A percentile compares a stretch with the other conserved stretches of the same genome.
Evolutionary conservation across 30 jellyfish, hydroid and myxozoan species (phyloP).

Genomic region (Aurelia coerulea): DNA sequence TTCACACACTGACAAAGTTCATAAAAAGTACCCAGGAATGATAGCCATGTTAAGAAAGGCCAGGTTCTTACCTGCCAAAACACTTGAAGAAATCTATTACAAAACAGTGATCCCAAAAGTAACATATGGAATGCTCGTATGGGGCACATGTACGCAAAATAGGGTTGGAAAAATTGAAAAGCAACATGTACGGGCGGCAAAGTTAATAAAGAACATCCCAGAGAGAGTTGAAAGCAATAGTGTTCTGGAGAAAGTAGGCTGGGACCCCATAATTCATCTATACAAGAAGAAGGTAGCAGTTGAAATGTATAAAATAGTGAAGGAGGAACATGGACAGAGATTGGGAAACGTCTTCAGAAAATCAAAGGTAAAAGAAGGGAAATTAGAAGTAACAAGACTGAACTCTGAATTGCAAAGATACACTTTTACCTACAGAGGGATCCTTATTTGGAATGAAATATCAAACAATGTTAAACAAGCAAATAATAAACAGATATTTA

Average conservation of each 20-base stretch:
- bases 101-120: too few relatives aligned
- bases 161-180: conserved; percentile 23
- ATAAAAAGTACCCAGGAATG: too few relatives aligned
- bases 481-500: too few relatives aligned
- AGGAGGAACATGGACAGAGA: conserved; percentile 13
- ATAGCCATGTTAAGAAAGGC: too few relatives aligned
- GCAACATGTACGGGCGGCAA: conserved; percentile 15
- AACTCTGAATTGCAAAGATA: too few relatives aligned
- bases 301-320: conserved; percentile 29
- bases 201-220: conserved; percentile 21
- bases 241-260: conserved; percentile 28
- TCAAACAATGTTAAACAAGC: too few relatives aligned
- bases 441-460: too few relatives aligned
- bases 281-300: conserved; percentile 36
- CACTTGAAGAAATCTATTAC: too few relatives aligned
- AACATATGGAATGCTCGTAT: too few relatives aligned
- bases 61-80: too few relatives aligned
- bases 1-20: too few relatives aligned
- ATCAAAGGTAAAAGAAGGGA: conserved; percentile 22
- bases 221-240: conserved; percentile 14
- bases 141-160: conserved; percentile 14
- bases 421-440: too few relatives aligned
- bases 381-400: background rate
- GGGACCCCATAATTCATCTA: conserved; percentile 18
- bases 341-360: conserved; percentile 20